These are phyloP conservation scores for Kradibia gibbosae DNA, from an alignment of 1,140 invertebrate genomes.

Conservation along the genomic window DNA sequence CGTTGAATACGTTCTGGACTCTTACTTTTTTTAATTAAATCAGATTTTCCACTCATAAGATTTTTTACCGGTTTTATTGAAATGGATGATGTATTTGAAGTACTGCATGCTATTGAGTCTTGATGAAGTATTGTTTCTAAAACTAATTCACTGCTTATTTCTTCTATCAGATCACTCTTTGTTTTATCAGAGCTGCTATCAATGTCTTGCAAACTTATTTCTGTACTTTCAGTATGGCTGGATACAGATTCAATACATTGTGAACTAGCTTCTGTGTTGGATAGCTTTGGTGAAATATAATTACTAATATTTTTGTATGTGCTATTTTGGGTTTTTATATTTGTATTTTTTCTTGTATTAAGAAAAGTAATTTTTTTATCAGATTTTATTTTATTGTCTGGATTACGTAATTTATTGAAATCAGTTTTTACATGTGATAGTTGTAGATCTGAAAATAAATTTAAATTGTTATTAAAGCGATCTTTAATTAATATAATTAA, in stretches of 20 bases:
- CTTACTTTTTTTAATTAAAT: constrained; percentile 4
- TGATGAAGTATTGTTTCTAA: not conserved
- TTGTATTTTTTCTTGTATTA: not conserved
- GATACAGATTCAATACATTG: constrained; percentile 35
- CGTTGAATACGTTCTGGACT: constrained; percentile 22
- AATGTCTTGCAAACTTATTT: constrained; percentile 18
- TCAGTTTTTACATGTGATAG: not conserved
- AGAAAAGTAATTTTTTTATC: not conserved
- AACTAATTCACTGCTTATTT: constrained; percentile 51
- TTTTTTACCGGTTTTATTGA: constrained; percentile 36
- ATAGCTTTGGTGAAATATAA: not conserved
- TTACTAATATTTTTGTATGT: not conserved
- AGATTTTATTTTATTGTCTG: not conserved
- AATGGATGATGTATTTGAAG: constrained; percentile 55
- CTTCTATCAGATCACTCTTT: constrained; percentile 56
- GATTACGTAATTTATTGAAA: not conserved
- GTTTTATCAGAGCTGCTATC: constrained; percentile 49
- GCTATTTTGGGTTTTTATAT: not conserved
- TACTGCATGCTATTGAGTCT: constrained; percentile 39
- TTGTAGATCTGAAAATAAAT: constrained; percentile 25
- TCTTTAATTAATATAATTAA: too few relatives aligned
- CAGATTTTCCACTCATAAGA: constrained; percentile 41
- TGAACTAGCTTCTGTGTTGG: not conserved
- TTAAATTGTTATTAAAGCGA: too few relatives aligned
- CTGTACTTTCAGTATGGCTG: constrained; percentile 8